phyloP scores from a whole-genome alignment of 2,797 vertebrate genomes.

The Lithobates sylvaticus region DNA sequence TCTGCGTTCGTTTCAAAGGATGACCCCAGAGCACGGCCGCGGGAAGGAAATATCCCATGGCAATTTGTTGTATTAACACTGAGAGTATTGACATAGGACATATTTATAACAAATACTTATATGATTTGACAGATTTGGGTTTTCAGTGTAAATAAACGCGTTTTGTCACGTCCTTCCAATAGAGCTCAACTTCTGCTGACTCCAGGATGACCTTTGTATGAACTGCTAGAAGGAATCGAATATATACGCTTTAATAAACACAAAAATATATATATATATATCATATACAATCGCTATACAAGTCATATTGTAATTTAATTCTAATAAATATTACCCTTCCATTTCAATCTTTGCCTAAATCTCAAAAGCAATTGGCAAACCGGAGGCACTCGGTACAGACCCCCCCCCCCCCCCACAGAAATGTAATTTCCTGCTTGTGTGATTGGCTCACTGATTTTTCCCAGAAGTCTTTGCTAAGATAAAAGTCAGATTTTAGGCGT shows the following conservation, averaged over 20 bases:
- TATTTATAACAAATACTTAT: conserved; percentile 14
- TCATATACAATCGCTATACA: no score
- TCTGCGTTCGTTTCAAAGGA: neutral
- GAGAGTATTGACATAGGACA: conserved; percentile 6
- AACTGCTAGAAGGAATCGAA: neutral
- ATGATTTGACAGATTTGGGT: conserved; percentile 28
- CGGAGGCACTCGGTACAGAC: no score
- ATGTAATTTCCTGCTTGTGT: no score
- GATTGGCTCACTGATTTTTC: no score
- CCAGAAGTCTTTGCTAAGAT: no score
- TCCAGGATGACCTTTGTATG: neutral
- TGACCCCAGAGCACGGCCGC: conserved; percentile 19
- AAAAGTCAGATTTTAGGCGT: no score
- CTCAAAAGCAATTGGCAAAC: no score
- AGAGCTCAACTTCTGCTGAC: neutral
- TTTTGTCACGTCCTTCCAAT: conserved; percentile 19
- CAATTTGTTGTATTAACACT: conserved; percentile 21
- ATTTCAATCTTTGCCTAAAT: no score
- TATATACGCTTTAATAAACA: neutral
- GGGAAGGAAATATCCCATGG: conserved; percentile 21
- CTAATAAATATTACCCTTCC: no score
- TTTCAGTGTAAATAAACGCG: conserved; percentile 34
- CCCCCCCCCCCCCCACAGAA: no score
- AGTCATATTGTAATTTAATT: no score
- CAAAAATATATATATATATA: no score